Evolutionary conservation across 2,797 vertebrate species (phyloP), one percentile per base, ranked within the genome.

Genomic region (Leucoraja ocellata): DNA sequence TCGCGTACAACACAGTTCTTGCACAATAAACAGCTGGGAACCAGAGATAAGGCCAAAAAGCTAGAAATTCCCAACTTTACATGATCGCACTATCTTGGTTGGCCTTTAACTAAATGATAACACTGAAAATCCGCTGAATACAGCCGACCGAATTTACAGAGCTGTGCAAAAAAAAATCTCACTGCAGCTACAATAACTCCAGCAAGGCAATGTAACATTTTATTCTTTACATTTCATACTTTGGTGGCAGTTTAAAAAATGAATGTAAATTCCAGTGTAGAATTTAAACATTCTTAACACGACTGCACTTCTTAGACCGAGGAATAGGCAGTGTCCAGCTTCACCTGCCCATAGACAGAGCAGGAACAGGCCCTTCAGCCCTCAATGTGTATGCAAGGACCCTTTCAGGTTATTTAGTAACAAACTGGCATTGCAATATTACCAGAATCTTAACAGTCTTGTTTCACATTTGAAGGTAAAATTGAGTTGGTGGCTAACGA

Each of bases 1-100:
- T 74, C 71, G 7, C 23, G 1, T 46, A 74, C 90, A 36, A 2
- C 36, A 23, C 18, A 91, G 16, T 18, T 4, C 88, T 71, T 73
- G 88, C 54, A 91, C 39, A 91, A 46, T 74, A 46, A 36, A 91
- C 90, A 91, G 90, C 90, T 91, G 90, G 90, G 46, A 91, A 65
- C 23, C 36, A 46, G 18, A 46, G 88, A 73, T 91, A 73, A 73
- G 88, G 88, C 32, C 16, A 73, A 73, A 73, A 46, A 36, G 68
- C 65, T 73, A 65, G 61, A 88, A 84, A 88, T 88, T 63, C 61
- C 61, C 63, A 63, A 88, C n/a, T 63, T 88, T 21, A 63, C 58
- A 65, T 4, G 58, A 2, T 36, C 65, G 28, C 63, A 65, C 61
- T 88, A 88, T 32, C 84, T 88, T 13, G 6, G 61, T n/a, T 84